Conservation (phyloP, 2,113 vertebrate species). For the Thinocorus orbignyianus region DNA sequence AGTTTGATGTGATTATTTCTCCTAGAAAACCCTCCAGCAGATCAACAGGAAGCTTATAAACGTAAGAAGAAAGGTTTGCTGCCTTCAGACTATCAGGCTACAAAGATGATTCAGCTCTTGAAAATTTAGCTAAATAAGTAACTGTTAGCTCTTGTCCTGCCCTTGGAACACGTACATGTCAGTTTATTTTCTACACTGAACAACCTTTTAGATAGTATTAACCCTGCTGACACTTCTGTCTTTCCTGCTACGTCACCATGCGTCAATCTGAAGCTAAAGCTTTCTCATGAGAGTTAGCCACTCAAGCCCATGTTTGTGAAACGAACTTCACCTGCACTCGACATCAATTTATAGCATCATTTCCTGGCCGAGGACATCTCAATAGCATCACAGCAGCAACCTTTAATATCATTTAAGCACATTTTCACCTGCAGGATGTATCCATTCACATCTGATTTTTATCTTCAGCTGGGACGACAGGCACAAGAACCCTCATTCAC, state of each 20-base stretch:
- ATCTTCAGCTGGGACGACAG: background rate
- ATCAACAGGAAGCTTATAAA: background rate
- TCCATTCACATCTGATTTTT: background rate
- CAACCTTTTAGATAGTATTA: background rate
- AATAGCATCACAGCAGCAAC: background rate
- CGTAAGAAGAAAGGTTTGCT: background rate
- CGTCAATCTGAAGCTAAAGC: background rate
- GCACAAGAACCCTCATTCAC: background rate
- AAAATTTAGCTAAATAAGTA: background rate
- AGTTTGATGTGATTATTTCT: background rate
- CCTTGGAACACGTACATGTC: background rate
- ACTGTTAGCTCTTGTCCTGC: background rate
- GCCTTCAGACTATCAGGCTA: background rate
- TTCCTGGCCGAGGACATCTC: background rate
- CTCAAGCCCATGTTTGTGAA: background rate
- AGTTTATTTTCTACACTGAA: background rate
- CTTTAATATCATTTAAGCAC: background rate
- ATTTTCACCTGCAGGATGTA: background rate
- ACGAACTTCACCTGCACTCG: background rate
- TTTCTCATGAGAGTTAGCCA: background rate
- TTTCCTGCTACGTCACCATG: background rate
- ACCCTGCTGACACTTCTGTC: background rate
- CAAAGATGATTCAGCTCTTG: background rate
- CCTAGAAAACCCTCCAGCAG: background rate
- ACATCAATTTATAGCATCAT: background rate